These are phyloP conservation scores for Enteromius argenteus DNA, from an alignment of 2,797 vertebrate genomes.

Conservation along the genomic window DNA sequence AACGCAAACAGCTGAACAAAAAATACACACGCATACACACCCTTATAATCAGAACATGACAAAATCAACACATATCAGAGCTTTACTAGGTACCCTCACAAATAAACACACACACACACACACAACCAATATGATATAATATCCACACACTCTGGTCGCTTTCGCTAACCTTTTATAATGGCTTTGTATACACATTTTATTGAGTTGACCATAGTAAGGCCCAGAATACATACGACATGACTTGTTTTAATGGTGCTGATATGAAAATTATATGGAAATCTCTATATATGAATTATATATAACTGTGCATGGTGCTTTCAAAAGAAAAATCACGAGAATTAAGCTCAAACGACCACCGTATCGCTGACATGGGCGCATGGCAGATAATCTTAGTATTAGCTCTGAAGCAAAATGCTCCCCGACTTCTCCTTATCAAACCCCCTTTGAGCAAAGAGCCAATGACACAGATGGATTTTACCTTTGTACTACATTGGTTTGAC, in stretches of 20 bases:
- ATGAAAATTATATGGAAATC: constrained; percentile 59
- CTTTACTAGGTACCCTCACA: constrained; percentile 9
- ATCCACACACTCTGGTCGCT: constrained; percentile 33
- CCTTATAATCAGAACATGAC: constrained; percentile 48
- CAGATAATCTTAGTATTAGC: constrained; percentile 74
- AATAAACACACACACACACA: constrained; percentile 15
- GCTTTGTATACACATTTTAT: constrained; percentile 54
- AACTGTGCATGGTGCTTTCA: constrained; percentile 85
- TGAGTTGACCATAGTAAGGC: constrained; percentile 49
- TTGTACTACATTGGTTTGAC: constrained; percentile 66
- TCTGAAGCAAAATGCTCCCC: constrained; percentile 50
- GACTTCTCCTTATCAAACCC: constrained; percentile 20
- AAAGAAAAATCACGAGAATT: constrained; percentile 73
- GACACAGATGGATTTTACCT: constrained; percentile 61
- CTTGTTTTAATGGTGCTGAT: constrained; percentile 69
- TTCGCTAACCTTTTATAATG: constrained; percentile 49
- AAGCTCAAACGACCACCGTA: constrained; percentile 74
- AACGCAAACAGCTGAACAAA: constrained; percentile 17
- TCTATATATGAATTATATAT: constrained; percentile 62
- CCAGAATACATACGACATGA: constrained; percentile 56
- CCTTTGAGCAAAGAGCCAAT: constrained; percentile 59
- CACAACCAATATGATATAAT: neutral
- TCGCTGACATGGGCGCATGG: constrained; percentile 83
- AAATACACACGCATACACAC: constrained; percentile 1
- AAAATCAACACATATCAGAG: constrained; percentile 62